These are phyloP conservation scores for Antrozous pallidus DNA, from an alignment of 2,797 vertebrate species.

Conservation along the genomic window DNA sequence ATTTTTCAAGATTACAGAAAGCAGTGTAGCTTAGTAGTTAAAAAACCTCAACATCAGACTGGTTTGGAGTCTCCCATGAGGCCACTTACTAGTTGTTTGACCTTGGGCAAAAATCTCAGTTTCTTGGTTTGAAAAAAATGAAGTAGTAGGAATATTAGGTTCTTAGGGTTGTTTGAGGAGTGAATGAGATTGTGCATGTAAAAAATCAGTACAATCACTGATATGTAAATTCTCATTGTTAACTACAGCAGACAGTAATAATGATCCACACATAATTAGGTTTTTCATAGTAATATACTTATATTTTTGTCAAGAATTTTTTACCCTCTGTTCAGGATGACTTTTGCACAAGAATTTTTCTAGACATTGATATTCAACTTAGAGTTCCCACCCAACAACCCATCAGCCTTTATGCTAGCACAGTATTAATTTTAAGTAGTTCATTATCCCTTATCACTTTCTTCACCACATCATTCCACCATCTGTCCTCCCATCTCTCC, in stretches of 20 bases:
- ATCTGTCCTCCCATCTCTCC: constrained; percentile 67
- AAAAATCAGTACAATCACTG: background rate
- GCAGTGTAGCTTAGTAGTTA: rapidly evolving
- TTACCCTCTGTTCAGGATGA: background rate
- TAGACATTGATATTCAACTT: background rate
- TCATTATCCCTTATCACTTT: constrained; percentile 14
- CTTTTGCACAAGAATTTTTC: background rate
- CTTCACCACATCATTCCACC: constrained; percentile 1
- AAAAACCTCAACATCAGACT: background rate
- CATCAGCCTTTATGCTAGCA: background rate
- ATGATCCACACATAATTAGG: background rate
- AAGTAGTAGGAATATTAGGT: background rate
- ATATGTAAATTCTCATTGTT: background rate
- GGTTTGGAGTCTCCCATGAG: background rate
- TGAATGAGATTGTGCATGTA: background rate
- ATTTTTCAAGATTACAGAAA: background rate
- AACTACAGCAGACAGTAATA: background rate
- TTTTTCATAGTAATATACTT: background rate
- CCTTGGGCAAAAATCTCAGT: background rate
- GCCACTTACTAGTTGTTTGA: background rate
- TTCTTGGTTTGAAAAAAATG: background rate
- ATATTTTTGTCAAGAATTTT: background rate
- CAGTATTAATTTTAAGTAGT: constrained; percentile 37
- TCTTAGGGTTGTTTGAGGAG: background rate
- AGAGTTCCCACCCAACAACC: background rate